A percentile compares a stretch with the other conserved stretches of the same genome.
Conservation (phyloP, 2,797 vertebrate genomes). For the Sebastes oblongus region DNA sequence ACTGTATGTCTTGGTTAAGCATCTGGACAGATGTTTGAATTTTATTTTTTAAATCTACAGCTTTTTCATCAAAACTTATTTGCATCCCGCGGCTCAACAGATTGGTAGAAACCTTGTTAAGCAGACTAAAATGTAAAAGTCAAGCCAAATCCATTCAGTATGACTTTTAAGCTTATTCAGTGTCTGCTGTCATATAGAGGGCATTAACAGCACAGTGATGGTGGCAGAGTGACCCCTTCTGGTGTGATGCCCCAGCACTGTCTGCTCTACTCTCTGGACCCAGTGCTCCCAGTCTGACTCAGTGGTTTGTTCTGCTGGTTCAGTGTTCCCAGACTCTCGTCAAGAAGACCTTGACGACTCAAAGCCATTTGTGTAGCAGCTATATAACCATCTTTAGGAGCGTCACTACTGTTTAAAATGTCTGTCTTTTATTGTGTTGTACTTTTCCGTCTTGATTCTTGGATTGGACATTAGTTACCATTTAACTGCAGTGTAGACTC, state of each 20-base stretch:
- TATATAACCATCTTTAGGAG: background rate
- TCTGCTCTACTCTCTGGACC: background rate
- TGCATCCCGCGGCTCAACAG: background rate
- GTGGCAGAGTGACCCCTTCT: constrained; percentile 80
- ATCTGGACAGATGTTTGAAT: constrained; percentile 41
- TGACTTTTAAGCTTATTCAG: background rate
- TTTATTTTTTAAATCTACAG: background rate
- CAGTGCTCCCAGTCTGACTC: constrained; percentile 20
- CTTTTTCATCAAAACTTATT: constrained; percentile 32
- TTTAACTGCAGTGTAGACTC: background rate
- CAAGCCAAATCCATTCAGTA: background rate
- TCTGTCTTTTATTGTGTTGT: background rate
- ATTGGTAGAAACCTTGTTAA: background rate
- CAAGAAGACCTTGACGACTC: background rate
- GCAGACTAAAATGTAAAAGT: background rate
- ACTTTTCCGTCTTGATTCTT: background rate
- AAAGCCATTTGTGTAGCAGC: background rate
- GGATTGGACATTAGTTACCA: background rate
- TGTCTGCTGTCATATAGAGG: constrained; percentile 21
- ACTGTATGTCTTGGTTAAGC: background rate
- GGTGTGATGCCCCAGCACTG: constrained; percentile 62
- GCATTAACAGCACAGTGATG: constrained; percentile 32
- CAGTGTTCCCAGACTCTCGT: background rate
- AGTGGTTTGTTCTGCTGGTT: background rate
- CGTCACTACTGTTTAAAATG: background rate